phyloP scores from a whole-genome alignment of 2,888 invertebrate genomes.

The Chrysolina americana region DNA sequence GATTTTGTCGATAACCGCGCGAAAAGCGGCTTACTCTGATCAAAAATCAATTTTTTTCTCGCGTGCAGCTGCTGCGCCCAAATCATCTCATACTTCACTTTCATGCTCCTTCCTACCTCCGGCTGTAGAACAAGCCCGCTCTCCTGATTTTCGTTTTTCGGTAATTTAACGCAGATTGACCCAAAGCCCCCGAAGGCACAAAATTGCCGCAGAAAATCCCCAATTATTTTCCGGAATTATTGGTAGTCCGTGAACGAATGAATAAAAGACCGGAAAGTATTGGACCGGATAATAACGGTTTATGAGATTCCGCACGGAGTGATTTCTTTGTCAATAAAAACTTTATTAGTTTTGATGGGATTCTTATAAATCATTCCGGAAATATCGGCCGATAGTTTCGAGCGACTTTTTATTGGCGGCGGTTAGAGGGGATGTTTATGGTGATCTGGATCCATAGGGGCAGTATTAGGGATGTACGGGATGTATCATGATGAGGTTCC shows the following conservation, averaged over 20 bases:
- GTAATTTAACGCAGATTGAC: constrained; percentile 23
- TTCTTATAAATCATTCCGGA: constrained; percentile 4
- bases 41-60: not conserved
- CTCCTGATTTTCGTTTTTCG: constrained; percentile 2
- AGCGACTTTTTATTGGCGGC: not conserved
- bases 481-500: too few species aligned
- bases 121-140: not conserved
- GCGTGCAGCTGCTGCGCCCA: too few species aligned
- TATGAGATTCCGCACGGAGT: constrained; percentile 19
- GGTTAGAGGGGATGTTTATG: not conserved
- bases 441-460: not conserved
- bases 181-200: not conserved
- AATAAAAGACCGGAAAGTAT: constrained; percentile 17
- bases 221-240: constrained; percentile 19
- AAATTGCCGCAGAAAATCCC: constrained; percentile 15
- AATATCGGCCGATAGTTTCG: not conserved
- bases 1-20: too few species aligned
- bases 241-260: constrained; percentile 9
- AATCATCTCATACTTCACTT: not conserved
- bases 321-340: constrained; percentile 22
- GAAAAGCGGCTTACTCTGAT: too few species aligned
- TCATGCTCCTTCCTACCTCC: not conserved
- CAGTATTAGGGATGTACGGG: too few species aligned
- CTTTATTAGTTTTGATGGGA: constrained; percentile 11
- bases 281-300: constrained; percentile 23